phyloP scores from a whole-genome alignment of 1,140 invertebrate genomes.

The Maconellicoccus hirsutus region DNA sequence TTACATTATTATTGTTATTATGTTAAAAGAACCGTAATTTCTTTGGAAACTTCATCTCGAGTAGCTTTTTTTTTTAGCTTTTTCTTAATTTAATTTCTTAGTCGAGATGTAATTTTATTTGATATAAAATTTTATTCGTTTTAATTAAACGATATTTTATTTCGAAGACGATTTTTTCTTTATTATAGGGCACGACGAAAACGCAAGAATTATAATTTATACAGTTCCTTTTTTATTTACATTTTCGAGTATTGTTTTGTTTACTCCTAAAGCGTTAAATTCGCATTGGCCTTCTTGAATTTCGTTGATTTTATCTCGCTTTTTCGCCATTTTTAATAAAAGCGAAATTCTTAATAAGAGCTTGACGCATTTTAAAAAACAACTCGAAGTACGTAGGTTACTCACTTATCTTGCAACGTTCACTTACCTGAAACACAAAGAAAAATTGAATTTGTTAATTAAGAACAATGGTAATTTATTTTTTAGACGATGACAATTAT shows the following conservation, averaged over 20 bases:
- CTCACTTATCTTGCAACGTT: background rate
- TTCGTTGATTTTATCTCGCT: no score
- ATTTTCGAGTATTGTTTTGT: no score
- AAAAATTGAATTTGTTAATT: background rate
- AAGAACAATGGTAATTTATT: no score
- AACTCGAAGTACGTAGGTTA: background rate
- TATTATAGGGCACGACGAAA: background rate
- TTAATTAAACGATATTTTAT: constrained; percentile 1
- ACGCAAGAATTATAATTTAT: background rate
- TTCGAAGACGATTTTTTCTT: background rate
- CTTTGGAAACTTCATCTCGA: background rate
- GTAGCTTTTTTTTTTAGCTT: background rate
- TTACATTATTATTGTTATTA: constrained; percentile 10
- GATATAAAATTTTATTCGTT: constrained; percentile 6
- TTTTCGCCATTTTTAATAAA: no score
- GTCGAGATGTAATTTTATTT: background rate
- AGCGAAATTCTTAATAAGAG: no score
- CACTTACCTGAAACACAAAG: background rate
- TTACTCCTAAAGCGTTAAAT: no score
- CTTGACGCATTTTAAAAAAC: no score
- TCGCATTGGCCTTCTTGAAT: no score
- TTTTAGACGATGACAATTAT: no score
- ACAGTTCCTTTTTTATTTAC: background rate
- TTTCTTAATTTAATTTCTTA: background rate
- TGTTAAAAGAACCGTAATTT: background rate